Base-by-base conservation (phyloP, 1,140 invertebrate genomes). In the Drosophila quadrilineata region DNA sequence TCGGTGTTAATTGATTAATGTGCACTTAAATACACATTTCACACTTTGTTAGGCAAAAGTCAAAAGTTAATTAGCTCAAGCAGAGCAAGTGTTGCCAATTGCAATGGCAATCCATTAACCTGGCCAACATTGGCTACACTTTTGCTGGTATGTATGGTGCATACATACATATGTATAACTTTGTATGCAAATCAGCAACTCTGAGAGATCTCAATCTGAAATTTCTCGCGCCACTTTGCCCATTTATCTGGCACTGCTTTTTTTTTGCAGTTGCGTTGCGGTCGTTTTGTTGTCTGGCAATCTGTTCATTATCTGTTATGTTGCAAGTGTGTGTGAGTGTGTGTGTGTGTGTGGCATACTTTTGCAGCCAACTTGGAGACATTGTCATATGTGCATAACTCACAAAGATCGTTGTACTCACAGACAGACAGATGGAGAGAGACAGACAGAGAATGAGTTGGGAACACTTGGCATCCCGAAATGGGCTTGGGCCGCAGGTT, bases 321-420 rank as follows among this genome's bases (percentile, higher is more conserved):
- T 17, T 48, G 59, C n/a, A n/a, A n/a, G n/a, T n/a, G n/a, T n/a
- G n/a, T n/a, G n/a, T n/a, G n/a, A n/a, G n/a, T n/a, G n/a, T n/a
- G n/a, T n/a, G n/a, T n/a, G n/a, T 49, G 10, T 58, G 22, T 56
- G 57, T 77, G 77, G 73, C 77, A 85, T 84, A 84, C 77, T 84
- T 82, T 70, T 65, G 6, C 19, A 21, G 31, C 19, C 41, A 10
- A 43, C 21, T 26, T 26, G 41, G 33, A 48, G 17, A 67, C 64
- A 57, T 67, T 75, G 68, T 77, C 75, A 77, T 77, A 77, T 70
- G 58, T 73, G 71, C 77, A 75, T 74, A 85, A 71, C 79, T 84
- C 79, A 84, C 86, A 84, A 71, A 74, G 74, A 64, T 45, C 22
- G 14, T 19, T 12, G 35, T n/a, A n/a, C n/a, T n/a, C n/a, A n/a